phyloP scores from a whole-genome alignment of 2,113 vertebrate genomes.

The Notarius lentiginosus region DNA sequence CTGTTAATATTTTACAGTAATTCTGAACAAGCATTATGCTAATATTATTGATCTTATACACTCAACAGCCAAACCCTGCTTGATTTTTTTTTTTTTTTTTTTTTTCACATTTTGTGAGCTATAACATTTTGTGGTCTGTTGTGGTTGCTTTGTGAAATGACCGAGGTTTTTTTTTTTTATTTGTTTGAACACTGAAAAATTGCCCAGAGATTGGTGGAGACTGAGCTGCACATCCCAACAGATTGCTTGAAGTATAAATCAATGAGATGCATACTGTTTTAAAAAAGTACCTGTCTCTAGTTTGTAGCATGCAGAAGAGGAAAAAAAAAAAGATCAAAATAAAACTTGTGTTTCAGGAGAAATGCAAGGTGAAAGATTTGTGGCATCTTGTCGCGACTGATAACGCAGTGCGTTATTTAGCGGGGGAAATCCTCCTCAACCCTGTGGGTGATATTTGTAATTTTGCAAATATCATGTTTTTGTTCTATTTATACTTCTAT shows the following conservation, averaged over 20 bases:
- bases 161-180: not conserved
- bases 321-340: not conserved
- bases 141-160: not conserved
- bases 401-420: not conserved
- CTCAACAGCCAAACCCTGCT: not conserved
- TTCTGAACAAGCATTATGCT: not conserved
- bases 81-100: not conserved
- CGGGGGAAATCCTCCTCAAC: not conserved
- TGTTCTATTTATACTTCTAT: not conserved
- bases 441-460: slow-evolving; percentile 14
- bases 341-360: not conserved
- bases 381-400: not conserved
- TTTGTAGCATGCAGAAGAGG: not conserved
- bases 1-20: not conserved
- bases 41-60: not conserved
- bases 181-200: not conserved
- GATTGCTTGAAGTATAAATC: not conserved
- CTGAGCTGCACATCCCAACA: not conserved
- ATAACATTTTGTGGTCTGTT: not conserved
- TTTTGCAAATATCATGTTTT: slow-evolving; percentile 3
- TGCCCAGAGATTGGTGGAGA: not conserved
- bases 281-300: not conserved
- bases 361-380: not conserved
- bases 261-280: not conserved
- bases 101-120: not conserved